Evolutionary conservation across 2,888 invertebrate species (phyloP), one percentile per base, ranked within the genome.

Genomic region (Conchocele bisecta): DNA sequence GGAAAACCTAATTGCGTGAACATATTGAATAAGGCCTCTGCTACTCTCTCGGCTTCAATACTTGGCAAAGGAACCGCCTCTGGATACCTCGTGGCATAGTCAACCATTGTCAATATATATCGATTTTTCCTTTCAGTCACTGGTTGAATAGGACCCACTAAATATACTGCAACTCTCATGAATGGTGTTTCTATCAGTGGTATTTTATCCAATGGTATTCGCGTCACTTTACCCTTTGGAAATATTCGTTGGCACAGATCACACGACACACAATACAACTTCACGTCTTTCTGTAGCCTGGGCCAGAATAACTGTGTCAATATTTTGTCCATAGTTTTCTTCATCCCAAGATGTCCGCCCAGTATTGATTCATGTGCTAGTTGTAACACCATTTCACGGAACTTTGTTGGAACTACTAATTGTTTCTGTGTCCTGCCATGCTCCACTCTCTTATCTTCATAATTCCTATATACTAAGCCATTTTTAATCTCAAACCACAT

Each of bases 141-240:
- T n/a, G n/a, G n/a, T n/a, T n/a, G n/a, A n/a, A n/a, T n/a, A n/a
- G n/a, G n/a, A n/a, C n/a, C n/a, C n/a, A n/a, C n/a, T n/a, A n/a
- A n/a, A n/a, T n/a, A n/a, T n/a, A 57, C 41, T 3, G 57, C 57
- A 3, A 57, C 57, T n/a, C 41, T n/a, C 29, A 44, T n/a, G 9
- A 57, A 57, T 41, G 57, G 57, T 9, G 24, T 22, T n/a, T 58
- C 58, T 20, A 44, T 58, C 15, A 58, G 26, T 29, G 58, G 58
- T 31, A 28, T 24, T 31, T 44, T 5, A 11, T 31, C 42, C 9
- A 58, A 44, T 11, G 58, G 59, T 22, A 46, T 48, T 15, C 41
- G 46, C 13, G 20, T 31, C 5, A 44, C 44, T n/a, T 33, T 59
- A 2, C 59, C 59, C 24, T 59, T 59, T 2, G 46, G 33, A 9